phyloP scores from a whole-genome alignment of 2,113 vertebrate genomes.

The Leptocoma aspasia region DNA sequence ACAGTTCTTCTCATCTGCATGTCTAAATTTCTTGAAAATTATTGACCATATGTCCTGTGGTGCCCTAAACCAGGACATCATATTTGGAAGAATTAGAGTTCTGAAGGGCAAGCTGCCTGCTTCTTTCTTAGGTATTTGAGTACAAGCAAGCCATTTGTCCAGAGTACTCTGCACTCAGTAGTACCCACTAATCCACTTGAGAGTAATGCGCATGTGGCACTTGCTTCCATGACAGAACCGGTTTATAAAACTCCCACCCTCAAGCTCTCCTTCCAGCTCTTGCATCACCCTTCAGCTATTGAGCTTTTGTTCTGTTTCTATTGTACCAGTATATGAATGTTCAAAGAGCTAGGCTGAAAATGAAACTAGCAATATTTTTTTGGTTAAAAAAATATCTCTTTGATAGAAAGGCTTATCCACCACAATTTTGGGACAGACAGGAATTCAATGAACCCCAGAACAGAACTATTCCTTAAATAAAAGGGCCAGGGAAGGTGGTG shows the following conservation, averaged over 20 bases:
- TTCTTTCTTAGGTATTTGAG: not conserved
- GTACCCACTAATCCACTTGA: not conserved
- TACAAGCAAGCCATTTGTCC: not conserved
- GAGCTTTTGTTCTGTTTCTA: not conserved
- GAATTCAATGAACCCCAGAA: not conserved
- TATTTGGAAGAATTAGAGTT: not conserved
- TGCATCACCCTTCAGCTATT: not conserved
- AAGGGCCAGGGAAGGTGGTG: not conserved
- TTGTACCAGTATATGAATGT: not conserved
- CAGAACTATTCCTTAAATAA: not conserved
- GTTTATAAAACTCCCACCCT: not conserved
- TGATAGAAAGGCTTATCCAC: not conserved
- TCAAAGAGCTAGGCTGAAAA: not conserved
- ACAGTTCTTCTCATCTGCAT: not conserved
- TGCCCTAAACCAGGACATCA: not conserved
- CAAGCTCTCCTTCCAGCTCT: not conserved
- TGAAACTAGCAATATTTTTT: not conserved
- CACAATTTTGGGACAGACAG: rapidly evolving
- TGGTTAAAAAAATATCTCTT: not conserved
- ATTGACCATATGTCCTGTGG: not conserved
- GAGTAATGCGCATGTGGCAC: not conserved
- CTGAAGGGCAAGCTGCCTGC: not conserved
- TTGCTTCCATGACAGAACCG: not conserved
- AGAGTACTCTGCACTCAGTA: not conserved
- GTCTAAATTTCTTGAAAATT: not conserved